Conservation (phyloP, 2,797 vertebrate genomes). For the Epinephelus coioides region DNA sequence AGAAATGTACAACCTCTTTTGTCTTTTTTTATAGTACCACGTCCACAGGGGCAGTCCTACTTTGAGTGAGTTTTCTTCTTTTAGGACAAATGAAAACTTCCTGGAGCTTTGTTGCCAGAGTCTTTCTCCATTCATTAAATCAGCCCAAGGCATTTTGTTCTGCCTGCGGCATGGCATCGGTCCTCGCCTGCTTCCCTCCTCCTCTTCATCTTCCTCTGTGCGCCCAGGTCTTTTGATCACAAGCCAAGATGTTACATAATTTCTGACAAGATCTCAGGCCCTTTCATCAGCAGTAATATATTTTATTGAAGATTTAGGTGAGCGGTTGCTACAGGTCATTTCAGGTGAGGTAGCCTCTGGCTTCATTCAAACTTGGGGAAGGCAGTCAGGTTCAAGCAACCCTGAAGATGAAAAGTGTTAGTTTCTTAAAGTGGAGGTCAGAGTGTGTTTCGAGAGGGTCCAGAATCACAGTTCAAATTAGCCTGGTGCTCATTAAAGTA, state of each 20-base stretch:
- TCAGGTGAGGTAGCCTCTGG: slow-evolving; percentile 38
- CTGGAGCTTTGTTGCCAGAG: slow-evolving; percentile 68
- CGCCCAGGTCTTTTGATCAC: slow-evolving; percentile 64
- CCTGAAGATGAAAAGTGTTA: slow-evolving; percentile 22
- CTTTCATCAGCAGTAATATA: slow-evolving; percentile 54
- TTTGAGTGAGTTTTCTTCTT: slow-evolving; percentile 66
- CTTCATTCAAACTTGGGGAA: slow-evolving; percentile 22
- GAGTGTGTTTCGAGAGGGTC: slow-evolving; percentile 23
- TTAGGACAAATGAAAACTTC: slow-evolving; percentile 75
- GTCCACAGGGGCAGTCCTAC: slow-evolving; percentile 69
- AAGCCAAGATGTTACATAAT: slow-evolving; percentile 56
- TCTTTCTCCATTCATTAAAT: slow-evolving; percentile 76
- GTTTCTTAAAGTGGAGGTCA: slow-evolving; percentile 29
- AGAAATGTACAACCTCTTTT: slow-evolving; percentile 59
- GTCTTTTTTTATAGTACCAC: slow-evolving; percentile 53
- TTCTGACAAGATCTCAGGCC: slow-evolving; percentile 53
- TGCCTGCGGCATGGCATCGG: slow-evolving; percentile 65
- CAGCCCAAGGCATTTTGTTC: slow-evolving; percentile 77
- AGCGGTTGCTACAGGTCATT: slow-evolving; percentile 45
- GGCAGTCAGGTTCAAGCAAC: slow-evolving; percentile 29
- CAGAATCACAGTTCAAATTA: slow-evolving; percentile 37
- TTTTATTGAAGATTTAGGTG: slow-evolving; percentile 53
- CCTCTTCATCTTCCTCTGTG: slow-evolving; percentile 51
- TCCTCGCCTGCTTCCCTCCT: slow-evolving; percentile 58
- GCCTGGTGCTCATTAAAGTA: slow-evolving; percentile 46